Evolutionary conservation across 2,888 invertebrate species (phyloP).

Genomic region (Galerucella calmariensis): DNA sequence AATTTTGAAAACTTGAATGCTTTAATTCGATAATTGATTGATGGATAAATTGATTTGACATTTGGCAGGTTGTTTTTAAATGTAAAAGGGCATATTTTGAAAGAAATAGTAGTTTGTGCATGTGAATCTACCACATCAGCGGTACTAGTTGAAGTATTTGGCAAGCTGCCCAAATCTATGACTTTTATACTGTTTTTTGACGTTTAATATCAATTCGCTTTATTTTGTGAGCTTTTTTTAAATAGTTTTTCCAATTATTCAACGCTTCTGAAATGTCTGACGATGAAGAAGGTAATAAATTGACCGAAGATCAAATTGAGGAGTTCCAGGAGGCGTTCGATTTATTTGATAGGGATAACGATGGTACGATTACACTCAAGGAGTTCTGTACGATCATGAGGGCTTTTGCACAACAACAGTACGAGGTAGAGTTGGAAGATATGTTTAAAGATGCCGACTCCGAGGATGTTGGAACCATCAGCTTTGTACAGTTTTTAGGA

Average conservation of each 20-base stretch:
- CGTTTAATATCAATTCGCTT: background rate
- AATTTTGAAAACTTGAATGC: no score
- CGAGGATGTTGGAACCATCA: conserved; percentile 17
- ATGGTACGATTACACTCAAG: conserved; percentile 12
- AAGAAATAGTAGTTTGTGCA: no score
- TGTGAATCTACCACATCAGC: no score
- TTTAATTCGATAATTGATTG: no score
- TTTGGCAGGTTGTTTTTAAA: no score
- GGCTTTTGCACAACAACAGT: conserved; percentile 18
- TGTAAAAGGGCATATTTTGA: no score
- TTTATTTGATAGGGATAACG: conserved; percentile 25
- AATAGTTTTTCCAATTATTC: background rate
- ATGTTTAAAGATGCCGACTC: conserved; percentile 21
- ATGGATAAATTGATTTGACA: no score
- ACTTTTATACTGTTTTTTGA: background rate
- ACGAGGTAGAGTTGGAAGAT: conserved; percentile 15
- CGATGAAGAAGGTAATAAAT: background rate
- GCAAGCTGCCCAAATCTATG: no score
- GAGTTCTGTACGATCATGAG: conserved; percentile 25
- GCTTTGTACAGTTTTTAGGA: conserved; percentile 18
- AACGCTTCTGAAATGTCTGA: background rate
- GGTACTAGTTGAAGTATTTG: no score
- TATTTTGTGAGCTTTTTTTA: background rate
- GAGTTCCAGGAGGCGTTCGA: conserved; percentile 22
- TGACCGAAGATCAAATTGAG: conserved; percentile 4